Evolutionary conservation across 2,797 vertebrate species (phyloP), one percentile per base, ranked within the genome.

Genomic region (Malurus leucopterus): DNA sequence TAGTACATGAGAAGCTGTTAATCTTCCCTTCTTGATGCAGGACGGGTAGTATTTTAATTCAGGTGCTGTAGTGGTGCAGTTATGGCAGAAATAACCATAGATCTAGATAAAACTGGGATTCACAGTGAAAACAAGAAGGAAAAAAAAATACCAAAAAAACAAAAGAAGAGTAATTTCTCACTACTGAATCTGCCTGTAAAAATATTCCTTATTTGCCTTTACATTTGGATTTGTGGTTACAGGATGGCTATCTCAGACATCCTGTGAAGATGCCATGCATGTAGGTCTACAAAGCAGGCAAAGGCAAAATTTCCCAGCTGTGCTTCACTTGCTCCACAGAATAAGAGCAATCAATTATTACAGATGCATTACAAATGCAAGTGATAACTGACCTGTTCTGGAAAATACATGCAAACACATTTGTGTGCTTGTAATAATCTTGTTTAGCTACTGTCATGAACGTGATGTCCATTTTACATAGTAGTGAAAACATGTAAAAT

Each of bases 21-120:
- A 91, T 34, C 50, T 84, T 29, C 20, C 26, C 41, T 69, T 86
- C 49, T 73, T 46, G 30, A 62, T 58, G 10, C 14, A 76, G 44
- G 41, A 74, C 71, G 29, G 17, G 23, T 61, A 81, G 77, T 83
- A 61, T 59, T 89, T 89, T 87, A 83, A 84, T 82, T 92, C 61
- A 55, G 46, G 55, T 64, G 71, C 26, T 54, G 50, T 26, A 68
- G 61, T 23, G 36, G 15, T 78, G 18, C 5, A 64, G 86, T 88
- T 30, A 72, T 29, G 15, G 24, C 46, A 90, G 36, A 86, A 85
- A 70, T 82, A 76, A 78, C 61, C 9, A 76, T 7, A 47, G 27
- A 41, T 64, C n/a, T 67, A 67, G 40, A 61, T 46, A 88, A 73
- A 65, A 40, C 9, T 43, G 9, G 4, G 32, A 58, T 67, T 86